A percentile compares a stretch with the other conserved stretches of the same genome.
Conservation (phyloP, 2,113 vertebrate species). For the Caloenas nicobarica region DNA sequence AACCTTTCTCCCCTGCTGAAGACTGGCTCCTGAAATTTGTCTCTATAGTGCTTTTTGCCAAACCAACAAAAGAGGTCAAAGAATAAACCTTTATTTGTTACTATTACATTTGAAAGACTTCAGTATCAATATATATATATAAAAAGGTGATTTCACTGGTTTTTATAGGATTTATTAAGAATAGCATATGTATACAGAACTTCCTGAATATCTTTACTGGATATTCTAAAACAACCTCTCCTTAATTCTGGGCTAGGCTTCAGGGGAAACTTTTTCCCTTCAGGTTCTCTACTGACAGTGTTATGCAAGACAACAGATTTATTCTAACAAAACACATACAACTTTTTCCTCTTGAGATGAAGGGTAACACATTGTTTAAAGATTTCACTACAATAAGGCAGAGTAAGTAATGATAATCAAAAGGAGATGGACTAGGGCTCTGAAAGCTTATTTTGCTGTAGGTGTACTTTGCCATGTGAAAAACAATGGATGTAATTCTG, state of each 20-base stretch:
- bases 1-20: constrained; percentile 52
- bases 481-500: background rate
- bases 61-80: background rate
- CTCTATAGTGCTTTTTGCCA: constrained; percentile 31
- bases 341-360: constrained; percentile 16
- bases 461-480: background rate
- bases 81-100: background rate
- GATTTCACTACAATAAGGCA: constrained; percentile 3
- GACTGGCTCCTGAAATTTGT: constrained; percentile 62
- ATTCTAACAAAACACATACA: constrained; percentile 46
- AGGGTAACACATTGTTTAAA: constrained; percentile 17
- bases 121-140: background rate
- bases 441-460: background rate
- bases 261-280: constrained; percentile 19
- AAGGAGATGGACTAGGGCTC: background rate
- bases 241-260: constrained; percentile 36
- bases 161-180: background rate
- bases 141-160: background rate
- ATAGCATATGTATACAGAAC: constrained; percentile 15
- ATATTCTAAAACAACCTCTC: constrained; percentile 51
- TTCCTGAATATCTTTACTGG: constrained; percentile 45
- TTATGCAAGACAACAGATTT: constrained; percentile 38
- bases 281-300: constrained; percentile 37
- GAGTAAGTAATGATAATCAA: background rate
- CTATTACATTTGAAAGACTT: background rate